phyloP scores from a whole-genome alignment of 1,140 invertebrate genomes.

The Vollenhovia emeryi region DNA sequence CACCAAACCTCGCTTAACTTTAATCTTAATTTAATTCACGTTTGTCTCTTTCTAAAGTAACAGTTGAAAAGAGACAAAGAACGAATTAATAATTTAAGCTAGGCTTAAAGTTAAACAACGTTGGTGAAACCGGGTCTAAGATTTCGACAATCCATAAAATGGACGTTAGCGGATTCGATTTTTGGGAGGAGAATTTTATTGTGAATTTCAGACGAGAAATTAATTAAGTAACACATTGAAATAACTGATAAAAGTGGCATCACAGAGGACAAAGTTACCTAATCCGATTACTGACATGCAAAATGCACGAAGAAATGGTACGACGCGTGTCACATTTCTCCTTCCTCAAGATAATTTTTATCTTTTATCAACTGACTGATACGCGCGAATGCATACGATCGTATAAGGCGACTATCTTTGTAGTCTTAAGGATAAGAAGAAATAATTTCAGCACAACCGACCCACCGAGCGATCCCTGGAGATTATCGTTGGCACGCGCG shows the following conservation, averaged over 20 bases:
- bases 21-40: no score
- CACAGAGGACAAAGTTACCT: no score
- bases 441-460: not conserved
- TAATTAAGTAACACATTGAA: not conserved
- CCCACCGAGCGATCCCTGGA: not conserved
- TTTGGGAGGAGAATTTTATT: not conserved
- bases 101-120: no score
- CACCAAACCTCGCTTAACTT: no score
- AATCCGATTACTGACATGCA: not conserved
- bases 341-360: not conserved
- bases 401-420: not conserved
- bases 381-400: not conserved
- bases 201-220: not conserved
- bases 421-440: not conserved
- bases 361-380: not conserved
- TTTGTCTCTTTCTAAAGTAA: no score
- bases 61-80: no score
- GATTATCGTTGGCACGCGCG: not conserved
- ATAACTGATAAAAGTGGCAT: not conserved
- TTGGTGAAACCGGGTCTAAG: no score
- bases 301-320: not conserved
- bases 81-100: no score
- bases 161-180: not conserved
- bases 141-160: not conserved
- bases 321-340: not conserved